These are phyloP conservation scores for Antheraea mylitta DNA, from an alignment of 1,140 invertebrate species.

Conservation along the genomic window DNA sequence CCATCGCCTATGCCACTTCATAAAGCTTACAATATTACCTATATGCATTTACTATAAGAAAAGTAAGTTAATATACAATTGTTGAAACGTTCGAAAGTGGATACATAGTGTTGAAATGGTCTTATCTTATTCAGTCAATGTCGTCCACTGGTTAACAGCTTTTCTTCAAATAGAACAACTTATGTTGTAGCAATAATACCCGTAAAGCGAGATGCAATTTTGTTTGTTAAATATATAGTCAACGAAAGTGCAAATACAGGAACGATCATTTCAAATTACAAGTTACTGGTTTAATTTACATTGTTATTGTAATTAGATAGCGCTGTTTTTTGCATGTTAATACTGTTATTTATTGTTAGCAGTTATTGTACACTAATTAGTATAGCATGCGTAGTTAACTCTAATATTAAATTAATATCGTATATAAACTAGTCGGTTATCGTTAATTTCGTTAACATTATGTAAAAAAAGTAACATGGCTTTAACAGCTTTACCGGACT, in stretches of 20 bases:
- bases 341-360: too few relatives aligned
- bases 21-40: slow-evolving; percentile 23
- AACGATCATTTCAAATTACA: neutral
- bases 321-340: too few relatives aligned
- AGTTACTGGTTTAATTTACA: neutral
- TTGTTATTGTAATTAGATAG: neutral
- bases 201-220: neutral
- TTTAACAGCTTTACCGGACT: too few relatives aligned
- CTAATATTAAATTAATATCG: too few relatives aligned
- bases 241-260: neutral
- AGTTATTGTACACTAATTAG: too few relatives aligned
- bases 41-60: slow-evolving; percentile 35
- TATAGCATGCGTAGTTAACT: too few relatives aligned
- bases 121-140: slow-evolving; percentile 26
- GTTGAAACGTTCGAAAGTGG: slow-evolving; percentile 42
- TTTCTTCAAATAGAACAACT: slow-evolving; percentile 48
- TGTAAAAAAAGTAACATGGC: too few relatives aligned
- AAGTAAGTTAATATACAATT: slow-evolving; percentile 4
- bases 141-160: slow-evolving; percentile 50
- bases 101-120: slow-evolving; percentile 48
- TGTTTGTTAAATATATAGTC: slow-evolving; percentile 1
- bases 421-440: too few relatives aligned
- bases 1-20: too few relatives aligned
- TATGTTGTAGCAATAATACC: slow-evolving; percentile 24
- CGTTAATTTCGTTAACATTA: too few relatives aligned